Evolutionary conservation across 2,797 vertebrate species (phyloP).

Genomic region (Carcharodon carcharias): DNA sequence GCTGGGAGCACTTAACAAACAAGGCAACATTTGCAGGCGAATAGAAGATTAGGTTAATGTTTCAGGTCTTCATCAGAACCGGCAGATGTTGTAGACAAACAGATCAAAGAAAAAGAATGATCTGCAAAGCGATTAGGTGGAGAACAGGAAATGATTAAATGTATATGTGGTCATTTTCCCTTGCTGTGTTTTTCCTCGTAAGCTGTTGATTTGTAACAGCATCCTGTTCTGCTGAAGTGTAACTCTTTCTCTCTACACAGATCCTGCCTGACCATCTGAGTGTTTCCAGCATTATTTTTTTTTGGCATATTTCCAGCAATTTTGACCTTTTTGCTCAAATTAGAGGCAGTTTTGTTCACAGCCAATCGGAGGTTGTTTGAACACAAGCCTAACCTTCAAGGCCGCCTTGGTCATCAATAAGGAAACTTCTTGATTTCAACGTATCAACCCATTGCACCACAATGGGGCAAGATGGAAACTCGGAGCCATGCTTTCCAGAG

Average conservation of each 20-base stretch:
- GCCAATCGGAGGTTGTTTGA: neutral
- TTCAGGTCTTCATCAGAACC: neutral
- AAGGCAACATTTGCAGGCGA: neutral
- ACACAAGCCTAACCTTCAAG: neutral
- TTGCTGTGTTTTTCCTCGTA: neutral
- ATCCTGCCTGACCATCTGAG: neutral
- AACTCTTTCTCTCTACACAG: neutral
- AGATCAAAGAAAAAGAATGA: neutral
- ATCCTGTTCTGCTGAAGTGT: neutral
- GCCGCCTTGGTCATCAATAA: neutral
- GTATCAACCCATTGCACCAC: neutral
- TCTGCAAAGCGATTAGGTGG: neutral
- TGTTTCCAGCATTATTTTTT: neutral
- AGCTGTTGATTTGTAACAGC: neutral
- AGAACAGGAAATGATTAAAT: slow-evolving; percentile 10
- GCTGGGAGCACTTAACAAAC: neutral
- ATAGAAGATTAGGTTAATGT: neutral
- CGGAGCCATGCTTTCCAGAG: neutral
- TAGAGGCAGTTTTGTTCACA: neutral
- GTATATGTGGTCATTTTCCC: neutral
- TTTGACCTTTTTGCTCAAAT: neutral
- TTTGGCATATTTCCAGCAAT: neutral
- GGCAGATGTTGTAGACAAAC: neutral
- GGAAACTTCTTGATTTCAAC: no score
- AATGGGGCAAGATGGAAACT: neutral